Conservation (phyloP, 2,797 vertebrate species). For the Sternarchorhynchus goeldii region DNA sequence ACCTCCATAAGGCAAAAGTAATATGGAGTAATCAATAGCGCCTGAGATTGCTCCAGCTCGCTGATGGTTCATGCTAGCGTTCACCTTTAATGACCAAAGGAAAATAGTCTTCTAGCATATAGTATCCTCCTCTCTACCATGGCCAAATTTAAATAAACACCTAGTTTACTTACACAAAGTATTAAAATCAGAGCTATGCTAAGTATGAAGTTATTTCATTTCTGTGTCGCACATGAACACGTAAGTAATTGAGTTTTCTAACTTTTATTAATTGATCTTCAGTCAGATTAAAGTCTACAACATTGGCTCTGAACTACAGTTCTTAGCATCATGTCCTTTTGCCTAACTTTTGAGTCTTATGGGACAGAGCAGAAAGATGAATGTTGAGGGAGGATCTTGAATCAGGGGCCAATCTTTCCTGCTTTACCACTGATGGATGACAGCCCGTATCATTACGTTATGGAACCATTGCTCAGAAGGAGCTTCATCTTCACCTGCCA, state of each 20-base stretch:
- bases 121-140: conserved; percentile 15
- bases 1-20: conserved; percentile 58
- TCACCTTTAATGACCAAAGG: conserved; percentile 50
- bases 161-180: not conserved
- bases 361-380: conserved; percentile 31
- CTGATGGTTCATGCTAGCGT: conserved; percentile 46
- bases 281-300: not conserved
- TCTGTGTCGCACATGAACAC: not conserved
- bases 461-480: conserved; percentile 46
- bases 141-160: not conserved
- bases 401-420: conserved; percentile 42
- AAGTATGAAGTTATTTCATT: conserved; percentile 7
- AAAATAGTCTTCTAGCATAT: conserved; percentile 38
- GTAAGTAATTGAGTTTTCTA: not conserved
- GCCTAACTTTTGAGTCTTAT: conserved; percentile 15
- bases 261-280: not conserved
- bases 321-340: conserved; percentile 14
- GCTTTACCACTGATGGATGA: conserved; percentile 49
- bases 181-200: not conserved
- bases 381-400: conserved; percentile 17
- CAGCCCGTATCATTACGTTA: conserved; percentile 34
- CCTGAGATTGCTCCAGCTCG: conserved; percentile 50
- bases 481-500: conserved; percentile 38
- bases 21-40: conserved; percentile 71
- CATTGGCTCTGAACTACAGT: not conserved